phyloP scores from a whole-genome alignment of 2,888 invertebrate species.

The Drosophila mulleri region DNA sequence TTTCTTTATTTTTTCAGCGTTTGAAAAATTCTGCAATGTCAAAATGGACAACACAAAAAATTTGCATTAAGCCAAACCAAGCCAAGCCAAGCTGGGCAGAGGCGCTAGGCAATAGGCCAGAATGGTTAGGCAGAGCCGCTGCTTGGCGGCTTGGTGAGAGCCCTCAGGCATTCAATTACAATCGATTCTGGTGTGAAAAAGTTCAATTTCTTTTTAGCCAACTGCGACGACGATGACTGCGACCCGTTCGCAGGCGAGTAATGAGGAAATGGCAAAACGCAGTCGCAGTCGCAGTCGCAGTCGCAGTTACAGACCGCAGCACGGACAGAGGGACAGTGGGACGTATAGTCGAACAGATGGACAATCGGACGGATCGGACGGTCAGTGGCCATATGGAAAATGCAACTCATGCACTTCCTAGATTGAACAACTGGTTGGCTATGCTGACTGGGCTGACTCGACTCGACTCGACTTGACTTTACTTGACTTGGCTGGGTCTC shows the following conservation, averaged over 20 bases:
- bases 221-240: conserved; percentile 53
- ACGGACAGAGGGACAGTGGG: conserved; percentile 30
- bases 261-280: conserved; percentile 76
- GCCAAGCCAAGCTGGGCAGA: conserved; percentile 8
- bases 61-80: conserved; percentile 52
- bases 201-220: conserved; percentile 80
- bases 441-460: conserved; percentile 56
- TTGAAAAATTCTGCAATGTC: conserved; percentile 68
- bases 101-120: conserved; percentile 34
- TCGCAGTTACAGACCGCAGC: conserved; percentile 32
- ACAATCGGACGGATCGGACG: conserved; percentile 27
- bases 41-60: conserved; percentile 55
- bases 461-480: conserved; percentile 44
- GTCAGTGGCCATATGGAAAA: conserved; percentile 78
- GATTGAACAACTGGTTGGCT: conserved; percentile 81
- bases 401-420: conserved; percentile 81
- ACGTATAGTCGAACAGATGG: conserved; percentile 43
- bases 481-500: conserved; percentile 34
- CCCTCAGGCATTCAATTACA: conserved; percentile 83
- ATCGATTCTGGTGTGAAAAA: conserved; percentile 84
- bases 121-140: conserved; percentile 50
- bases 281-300: conserved; percentile 42
- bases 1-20: conserved; percentile 35
- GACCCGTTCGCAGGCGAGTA: conserved; percentile 75
- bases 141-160: conserved; percentile 46